Base-by-base conservation (phyloP, 2,888 invertebrate genomes). In the Podotricha telesiphe region DNA sequence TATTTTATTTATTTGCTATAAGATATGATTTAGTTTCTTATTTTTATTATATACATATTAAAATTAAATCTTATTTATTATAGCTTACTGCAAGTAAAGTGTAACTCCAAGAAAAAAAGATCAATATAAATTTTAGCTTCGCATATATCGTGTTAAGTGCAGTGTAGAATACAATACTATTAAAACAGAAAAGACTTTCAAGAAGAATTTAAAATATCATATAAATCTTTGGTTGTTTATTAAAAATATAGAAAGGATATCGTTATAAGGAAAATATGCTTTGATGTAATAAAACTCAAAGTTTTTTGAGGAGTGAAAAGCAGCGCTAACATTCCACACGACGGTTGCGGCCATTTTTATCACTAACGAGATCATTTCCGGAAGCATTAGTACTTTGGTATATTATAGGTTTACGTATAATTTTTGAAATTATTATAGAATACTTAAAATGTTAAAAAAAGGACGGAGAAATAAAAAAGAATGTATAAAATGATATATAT, bases 311-410 rank as follows among this genome's bases (percentile, higher is more conserved):
- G 76, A 79, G 76, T 81, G 79, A 83, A 84, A 84, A 83, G 80
- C 83, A 80, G 83, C 82, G 82, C 84, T 85, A 84, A 83, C 84
- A 87, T 89, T 88, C 86, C 85, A 78, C 77, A 80, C 81, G 79
- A 78, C 80, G 84, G 83, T 82, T 75, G 80, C 79, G 79, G 80
- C 83, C 83, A 87, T 87, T 79, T 86, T 85, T 84, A 87, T 87
- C 86, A 83, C 87, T 88, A 88, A 89, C 85, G 80, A 89, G 85
- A 81, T 77, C 82, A 84, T 84, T 85, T 85, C 85, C 83, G 88
- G 88, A 89, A 88, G 85, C 83, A 82, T 84, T 87, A 84, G 86
- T 82, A 84, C 83, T 86, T 80, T 83, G 82, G 85, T 84, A 81
- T 81, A 81, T 84, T 80, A 79, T 83, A 82, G 80, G 82, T 84